Evolutionary conservation across 2,113 vertebrate genomes (phyloP).

Genomic region (Maccullochella peelii): DNA sequence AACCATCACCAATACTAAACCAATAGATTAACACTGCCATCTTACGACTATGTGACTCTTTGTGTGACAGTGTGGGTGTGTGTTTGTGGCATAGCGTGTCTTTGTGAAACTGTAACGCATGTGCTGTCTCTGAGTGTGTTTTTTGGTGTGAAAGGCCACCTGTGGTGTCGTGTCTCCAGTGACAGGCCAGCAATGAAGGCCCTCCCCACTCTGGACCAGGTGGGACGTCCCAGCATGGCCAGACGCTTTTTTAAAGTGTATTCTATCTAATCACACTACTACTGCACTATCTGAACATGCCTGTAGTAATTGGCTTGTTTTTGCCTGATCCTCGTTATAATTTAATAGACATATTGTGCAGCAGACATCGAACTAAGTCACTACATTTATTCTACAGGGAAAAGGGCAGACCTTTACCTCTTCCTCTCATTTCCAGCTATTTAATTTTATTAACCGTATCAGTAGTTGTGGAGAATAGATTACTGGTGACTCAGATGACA

Average conservation of each 20-base stretch:
- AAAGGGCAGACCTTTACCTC: conserved; percentile 1
- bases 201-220: conserved; percentile 42
- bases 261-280: neutral
- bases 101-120: conserved; percentile 31
- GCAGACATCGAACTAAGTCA: neutral
- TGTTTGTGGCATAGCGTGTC: conserved; percentile 6
- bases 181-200: conserved; percentile 59
- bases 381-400: neutral
- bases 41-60: neutral
- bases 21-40: conserved; percentile 7
- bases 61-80: neutral
- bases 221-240: conserved; percentile 44
- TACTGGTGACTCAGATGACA: conserved; percentile 60
- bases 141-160: conserved; percentile 58
- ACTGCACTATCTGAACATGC: conserved; percentile 11
- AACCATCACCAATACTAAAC: neutral
- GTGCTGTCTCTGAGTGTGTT: conserved; percentile 39
- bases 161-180: conserved; percentile 73
- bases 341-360: conserved; percentile 8
- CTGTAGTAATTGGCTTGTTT: neutral
- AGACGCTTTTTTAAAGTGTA: neutral
- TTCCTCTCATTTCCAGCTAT: conserved; percentile 7
- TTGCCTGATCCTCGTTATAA: conserved; percentile 9
- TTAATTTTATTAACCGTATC: conserved; percentile 35
- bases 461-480: conserved; percentile 36